Conservation (phyloP, 2,797 vertebrate species). For the Sebastes trivittatus region DNA sequence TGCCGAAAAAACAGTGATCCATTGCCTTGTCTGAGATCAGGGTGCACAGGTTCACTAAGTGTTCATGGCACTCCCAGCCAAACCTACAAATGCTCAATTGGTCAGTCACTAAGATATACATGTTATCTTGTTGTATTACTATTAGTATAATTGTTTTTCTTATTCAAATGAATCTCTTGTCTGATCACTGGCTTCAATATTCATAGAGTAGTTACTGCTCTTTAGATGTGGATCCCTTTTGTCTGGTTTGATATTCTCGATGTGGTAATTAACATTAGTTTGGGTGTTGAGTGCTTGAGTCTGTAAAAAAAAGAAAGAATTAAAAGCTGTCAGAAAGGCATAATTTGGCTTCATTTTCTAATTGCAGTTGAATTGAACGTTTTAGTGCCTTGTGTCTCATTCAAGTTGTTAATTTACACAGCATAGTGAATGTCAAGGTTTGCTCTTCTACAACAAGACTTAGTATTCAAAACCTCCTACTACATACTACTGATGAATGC, state of each 20-base stretch:
- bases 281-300: background rate
- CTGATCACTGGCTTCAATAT: background rate
- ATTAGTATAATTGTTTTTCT: background rate
- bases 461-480: too few relatives aligned
- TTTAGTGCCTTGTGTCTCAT: background rate
- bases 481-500: too few relatives aligned
- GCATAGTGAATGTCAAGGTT: background rate
- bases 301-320: background rate
- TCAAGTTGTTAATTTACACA: background rate
- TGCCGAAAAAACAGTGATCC: conserved; percentile 42
- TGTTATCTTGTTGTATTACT: background rate
- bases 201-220: background rate
- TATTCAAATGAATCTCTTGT: background rate
- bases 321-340: background rate
- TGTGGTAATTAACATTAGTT: background rate
- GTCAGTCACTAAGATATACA: background rate
- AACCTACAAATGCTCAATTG: background rate
- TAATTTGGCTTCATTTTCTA: background rate
- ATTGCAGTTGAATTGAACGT: background rate
- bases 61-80: background rate
- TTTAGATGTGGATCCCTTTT: background rate
- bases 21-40: conserved; percentile 19
- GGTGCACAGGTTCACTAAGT: conserved; percentile 20
- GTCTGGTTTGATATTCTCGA: background rate
- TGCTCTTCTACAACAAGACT: background rate